A percentile compares a stretch with the other conserved stretches of the same genome.
These are phyloP conservation scores for Lordiphosa clarofinis DNA, from an alignment of 1,140 invertebrate species.

Conservation along the genomic window DNA sequence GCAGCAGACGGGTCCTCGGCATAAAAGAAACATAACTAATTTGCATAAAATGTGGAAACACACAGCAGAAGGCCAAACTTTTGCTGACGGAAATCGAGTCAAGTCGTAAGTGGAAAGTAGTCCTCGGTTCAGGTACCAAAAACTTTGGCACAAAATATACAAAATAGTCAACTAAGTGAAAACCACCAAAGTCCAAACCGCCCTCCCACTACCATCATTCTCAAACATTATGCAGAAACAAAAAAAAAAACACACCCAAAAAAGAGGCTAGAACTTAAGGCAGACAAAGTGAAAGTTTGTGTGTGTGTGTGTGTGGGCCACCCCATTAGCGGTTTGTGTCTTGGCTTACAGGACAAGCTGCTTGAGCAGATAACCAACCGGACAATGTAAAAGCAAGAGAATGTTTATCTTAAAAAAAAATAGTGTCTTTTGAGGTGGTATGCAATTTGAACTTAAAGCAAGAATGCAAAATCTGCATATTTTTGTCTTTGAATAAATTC, in stretches of 20 bases:
- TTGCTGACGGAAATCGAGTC: slow-evolving; percentile 59
- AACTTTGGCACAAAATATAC: slow-evolving; percentile 46
- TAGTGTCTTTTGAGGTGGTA: neutral
- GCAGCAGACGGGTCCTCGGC: slow-evolving; percentile 22
- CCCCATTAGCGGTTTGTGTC: slow-evolving; percentile 58
- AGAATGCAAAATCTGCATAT: too few species aligned
- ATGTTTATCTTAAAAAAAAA: slow-evolving; percentile 7
- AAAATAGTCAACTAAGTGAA: slow-evolving; percentile 67
- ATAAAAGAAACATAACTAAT: slow-evolving; percentile 78
- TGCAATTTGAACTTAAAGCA: neutral
- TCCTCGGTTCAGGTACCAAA: slow-evolving; percentile 36
- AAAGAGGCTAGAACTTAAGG: slow-evolving; percentile 46
- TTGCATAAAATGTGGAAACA: slow-evolving; percentile 72
- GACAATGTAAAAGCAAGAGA: neutral
- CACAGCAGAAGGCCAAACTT: slow-evolving; percentile 38
- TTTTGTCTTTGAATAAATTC: too few species aligned
- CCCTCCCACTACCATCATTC: neutral
- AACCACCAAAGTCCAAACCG: slow-evolving; percentile 26
- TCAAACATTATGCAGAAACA: slow-evolving; percentile 10
- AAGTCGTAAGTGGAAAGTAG: slow-evolving; percentile 52
- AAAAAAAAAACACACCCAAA: slow-evolving; percentile 17
- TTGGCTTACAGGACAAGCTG: slow-evolving; percentile 15
- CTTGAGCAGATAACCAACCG: slow-evolving; percentile 28
- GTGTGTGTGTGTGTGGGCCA: slow-evolving; percentile 21
- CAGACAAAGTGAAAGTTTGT: slow-evolving; percentile 65